Evolutionary conservation across 2,797 vertebrate species (phyloP).

Genomic region (Pteronotus mesoamericanus): DNA sequence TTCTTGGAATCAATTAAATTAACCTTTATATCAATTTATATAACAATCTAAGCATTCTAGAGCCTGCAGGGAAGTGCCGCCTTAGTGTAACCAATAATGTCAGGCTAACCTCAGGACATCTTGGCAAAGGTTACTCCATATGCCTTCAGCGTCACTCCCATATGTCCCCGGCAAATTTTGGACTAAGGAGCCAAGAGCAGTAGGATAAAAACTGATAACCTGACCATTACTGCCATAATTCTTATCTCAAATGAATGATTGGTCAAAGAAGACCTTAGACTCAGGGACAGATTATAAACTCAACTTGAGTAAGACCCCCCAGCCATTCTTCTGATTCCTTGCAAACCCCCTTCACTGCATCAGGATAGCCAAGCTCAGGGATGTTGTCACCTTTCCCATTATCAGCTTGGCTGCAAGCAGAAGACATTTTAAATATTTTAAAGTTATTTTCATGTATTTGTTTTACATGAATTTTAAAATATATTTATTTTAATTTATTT

Average conservation of each 20-base stretch:
- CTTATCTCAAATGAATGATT: background rate
- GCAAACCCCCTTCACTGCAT: background rate
- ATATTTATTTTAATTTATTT: background rate
- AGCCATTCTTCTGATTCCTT: background rate
- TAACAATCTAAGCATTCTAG: background rate
- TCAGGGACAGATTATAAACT: background rate
- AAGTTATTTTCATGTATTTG: background rate
- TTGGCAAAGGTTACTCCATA: background rate
- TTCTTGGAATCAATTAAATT: conserved; percentile 41
- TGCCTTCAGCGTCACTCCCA: background rate
- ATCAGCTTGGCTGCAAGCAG: background rate
- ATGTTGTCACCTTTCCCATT: background rate
- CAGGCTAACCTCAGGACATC: background rate
- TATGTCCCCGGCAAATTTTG: background rate
- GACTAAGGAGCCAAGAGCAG: background rate
- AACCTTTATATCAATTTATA: conserved; percentile 24
- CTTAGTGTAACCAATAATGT: background rate
- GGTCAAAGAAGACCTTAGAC: background rate
- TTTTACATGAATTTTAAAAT: conserved; percentile 24
- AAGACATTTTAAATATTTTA: background rate
- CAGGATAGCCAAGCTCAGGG: background rate
- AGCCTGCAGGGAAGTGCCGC: background rate
- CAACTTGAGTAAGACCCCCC: background rate
- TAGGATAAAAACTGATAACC: background rate
- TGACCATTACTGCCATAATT: background rate